These are phyloP conservation scores for Gymnobelideus leadbeateri DNA, from an alignment of 2,113 vertebrate genomes.

Conservation along the genomic window DNA sequence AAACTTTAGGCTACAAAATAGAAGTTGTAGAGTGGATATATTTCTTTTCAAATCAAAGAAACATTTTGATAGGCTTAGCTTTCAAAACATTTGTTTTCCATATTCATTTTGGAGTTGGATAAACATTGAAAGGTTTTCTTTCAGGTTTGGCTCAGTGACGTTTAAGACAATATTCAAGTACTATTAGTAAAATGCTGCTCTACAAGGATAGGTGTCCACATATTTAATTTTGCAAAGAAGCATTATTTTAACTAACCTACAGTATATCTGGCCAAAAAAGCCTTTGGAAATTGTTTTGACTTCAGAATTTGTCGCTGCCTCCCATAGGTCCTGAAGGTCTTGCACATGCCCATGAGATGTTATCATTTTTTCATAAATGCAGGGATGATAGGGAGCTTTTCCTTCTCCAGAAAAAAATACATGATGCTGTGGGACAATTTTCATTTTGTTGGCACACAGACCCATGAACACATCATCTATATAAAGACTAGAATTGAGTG, in stretches of 20 bases:
- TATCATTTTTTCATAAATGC: conserved; percentile 96
- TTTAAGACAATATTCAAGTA: conserved; percentile 79
- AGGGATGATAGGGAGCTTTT: conserved; percentile 92
- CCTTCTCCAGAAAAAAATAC: conserved; percentile 94
- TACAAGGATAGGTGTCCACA: conserved; percentile 89
- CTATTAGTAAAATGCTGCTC: conserved; percentile 90
- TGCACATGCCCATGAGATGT: conserved; percentile 93
- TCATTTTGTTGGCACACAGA: conserved; percentile 92
- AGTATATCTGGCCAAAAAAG: conserved; percentile 88
- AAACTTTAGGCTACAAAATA: conserved; percentile 62
- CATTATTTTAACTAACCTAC: conserved; percentile 88
- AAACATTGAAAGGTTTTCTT: conserved; percentile 68
- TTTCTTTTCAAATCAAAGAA: conserved; percentile 62
- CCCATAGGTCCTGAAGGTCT: conserved; percentile 91
- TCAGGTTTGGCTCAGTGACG: conserved; percentile 84
- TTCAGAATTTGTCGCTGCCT: conserved; percentile 85
- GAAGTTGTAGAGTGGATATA: conserved; percentile 31
- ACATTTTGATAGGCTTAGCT: conserved; percentile 48
- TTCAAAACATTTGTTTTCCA: conserved; percentile 66
- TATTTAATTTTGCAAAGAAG: conserved; percentile 89
- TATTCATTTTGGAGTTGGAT: conserved; percentile 51
- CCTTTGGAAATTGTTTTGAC: conserved; percentile 84
- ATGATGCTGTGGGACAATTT: conserved; percentile 91
- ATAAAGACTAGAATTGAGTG: conserved; percentile 92
- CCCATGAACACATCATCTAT: conserved; percentile 99